These are phyloP conservation scores for Microplitis manilae DNA, from an alignment of 2,888 invertebrate genomes.

Conservation along the genomic window DNA sequence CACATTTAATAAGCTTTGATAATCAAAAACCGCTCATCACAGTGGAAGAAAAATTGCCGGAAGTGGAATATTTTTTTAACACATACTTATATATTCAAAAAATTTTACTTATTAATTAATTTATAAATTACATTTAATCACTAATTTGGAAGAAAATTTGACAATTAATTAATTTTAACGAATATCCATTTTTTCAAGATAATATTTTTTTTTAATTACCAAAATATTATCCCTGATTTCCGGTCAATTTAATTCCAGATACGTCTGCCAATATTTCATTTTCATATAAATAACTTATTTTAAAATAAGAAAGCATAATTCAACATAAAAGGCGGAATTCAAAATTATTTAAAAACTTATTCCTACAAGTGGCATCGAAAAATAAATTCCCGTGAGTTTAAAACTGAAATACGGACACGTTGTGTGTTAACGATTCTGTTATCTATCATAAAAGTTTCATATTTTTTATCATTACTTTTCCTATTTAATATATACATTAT, in stretches of 20 bases:
- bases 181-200: background rate
- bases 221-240: conserved; percentile 52
- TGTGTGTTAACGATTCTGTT: background rate
- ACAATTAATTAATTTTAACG: conserved; percentile 23
- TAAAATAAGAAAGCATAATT: conserved; percentile 23
- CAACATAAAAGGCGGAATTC: conserved; percentile 21
- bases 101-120: background rate
- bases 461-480: conserved; percentile 47
- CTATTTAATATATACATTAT: conserved; percentile 52
- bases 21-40: conserved; percentile 31
- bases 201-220: conserved; percentile 7
- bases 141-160: conserved; percentile 45
- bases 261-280: conserved; percentile 37
- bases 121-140: conserved; percentile 18
- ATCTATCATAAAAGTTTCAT: conserved; percentile 34
- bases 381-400: background rate
- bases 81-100: conserved; percentile 33
- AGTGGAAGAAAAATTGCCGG: conserved; percentile 51
- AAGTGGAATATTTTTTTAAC: conserved; percentile 43
- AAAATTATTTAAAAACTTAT: conserved; percentile 28
- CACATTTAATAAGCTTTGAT: conserved; percentile 2
- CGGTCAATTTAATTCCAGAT: conserved; percentile 47
- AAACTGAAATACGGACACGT: background rate
- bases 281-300: conserved; percentile 17
- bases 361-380: conserved; percentile 18